Conservation (phyloP, 2,797 vertebrate species). For the Rhincodon typus region DNA sequence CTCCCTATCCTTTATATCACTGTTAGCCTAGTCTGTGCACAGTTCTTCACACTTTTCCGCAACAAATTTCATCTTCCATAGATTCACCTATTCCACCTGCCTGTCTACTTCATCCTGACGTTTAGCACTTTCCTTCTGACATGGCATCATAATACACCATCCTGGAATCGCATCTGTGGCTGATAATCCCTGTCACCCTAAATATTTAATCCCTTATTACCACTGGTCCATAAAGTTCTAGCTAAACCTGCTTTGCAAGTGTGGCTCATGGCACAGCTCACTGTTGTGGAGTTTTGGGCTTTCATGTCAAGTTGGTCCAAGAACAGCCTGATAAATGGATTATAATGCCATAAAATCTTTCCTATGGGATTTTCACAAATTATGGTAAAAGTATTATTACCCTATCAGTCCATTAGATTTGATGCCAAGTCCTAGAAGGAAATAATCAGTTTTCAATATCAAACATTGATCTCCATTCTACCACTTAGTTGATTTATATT, state of each 20-base stretch:
- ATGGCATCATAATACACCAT: too few species aligned
- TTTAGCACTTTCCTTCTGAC: too few species aligned
- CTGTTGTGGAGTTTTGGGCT: neutral
- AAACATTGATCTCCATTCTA: neutral
- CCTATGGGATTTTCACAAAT: neutral
- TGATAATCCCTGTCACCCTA: too few species aligned
- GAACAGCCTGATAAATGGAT: neutral
- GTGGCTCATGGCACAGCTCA: neutral
- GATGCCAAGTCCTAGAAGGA: neutral
- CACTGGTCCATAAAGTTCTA: neutral
- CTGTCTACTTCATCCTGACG: too few species aligned
- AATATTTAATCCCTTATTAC: neutral
- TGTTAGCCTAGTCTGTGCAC: too few species aligned
- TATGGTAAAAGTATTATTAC: neutral
- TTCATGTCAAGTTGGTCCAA: neutral
- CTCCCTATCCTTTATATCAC: too few species aligned
- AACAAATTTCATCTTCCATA: too few species aligned
- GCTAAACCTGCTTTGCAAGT: neutral
- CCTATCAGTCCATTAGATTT: neutral
- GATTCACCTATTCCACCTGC: too few species aligned
- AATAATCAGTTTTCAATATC: neutral
- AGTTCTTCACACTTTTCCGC: too few species aligned
- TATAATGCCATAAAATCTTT: neutral
- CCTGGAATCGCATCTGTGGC: too few species aligned
- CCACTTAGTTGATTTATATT: neutral